Percentiles rank a stretch among this genome's conserved stretches.
These are phyloP conservation scores for Trochalopteron elliotii DNA, from an alignment of 2,113 vertebrate species.

Conservation along the genomic window DNA sequence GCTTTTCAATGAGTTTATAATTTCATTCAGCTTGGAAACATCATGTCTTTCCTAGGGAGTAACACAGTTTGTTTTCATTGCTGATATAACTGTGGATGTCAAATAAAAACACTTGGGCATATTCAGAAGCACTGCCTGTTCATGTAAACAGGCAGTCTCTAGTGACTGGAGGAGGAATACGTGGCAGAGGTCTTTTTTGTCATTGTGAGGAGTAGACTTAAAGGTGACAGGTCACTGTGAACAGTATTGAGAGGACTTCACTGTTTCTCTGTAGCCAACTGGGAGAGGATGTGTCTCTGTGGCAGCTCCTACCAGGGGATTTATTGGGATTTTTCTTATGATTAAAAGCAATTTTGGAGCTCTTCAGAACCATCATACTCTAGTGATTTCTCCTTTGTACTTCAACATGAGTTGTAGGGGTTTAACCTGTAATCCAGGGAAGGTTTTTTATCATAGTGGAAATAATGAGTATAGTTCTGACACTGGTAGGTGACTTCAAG, in stretches of 20 bases:
- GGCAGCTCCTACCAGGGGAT: not conserved
- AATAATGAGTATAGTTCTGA: not conserved
- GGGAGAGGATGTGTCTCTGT: not conserved
- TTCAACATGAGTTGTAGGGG: not conserved
- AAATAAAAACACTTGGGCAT: not conserved
- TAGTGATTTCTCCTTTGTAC: not conserved
- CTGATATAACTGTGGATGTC: not conserved
- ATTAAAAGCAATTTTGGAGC: not conserved
- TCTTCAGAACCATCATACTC: not conserved
- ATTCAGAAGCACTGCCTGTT: not conserved
- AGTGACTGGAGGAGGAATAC: not conserved
- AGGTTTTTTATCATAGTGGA: not conserved
- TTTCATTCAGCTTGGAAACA: not conserved
- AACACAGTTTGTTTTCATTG: not conserved
- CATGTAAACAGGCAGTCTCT: not conserved
- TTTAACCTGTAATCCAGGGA: not conserved
- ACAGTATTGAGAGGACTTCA: not conserved
- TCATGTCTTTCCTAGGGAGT: not conserved
- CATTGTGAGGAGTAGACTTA: not conserved
- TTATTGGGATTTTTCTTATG: not conserved
- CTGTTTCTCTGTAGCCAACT: fast-evolving
- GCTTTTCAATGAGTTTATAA: not conserved
- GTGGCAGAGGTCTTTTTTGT: not conserved
- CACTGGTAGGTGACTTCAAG: not conserved
- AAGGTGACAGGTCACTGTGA: not conserved